Conservation (phyloP, 1,140 invertebrate species). For the Drosophila lowei region DNA sequence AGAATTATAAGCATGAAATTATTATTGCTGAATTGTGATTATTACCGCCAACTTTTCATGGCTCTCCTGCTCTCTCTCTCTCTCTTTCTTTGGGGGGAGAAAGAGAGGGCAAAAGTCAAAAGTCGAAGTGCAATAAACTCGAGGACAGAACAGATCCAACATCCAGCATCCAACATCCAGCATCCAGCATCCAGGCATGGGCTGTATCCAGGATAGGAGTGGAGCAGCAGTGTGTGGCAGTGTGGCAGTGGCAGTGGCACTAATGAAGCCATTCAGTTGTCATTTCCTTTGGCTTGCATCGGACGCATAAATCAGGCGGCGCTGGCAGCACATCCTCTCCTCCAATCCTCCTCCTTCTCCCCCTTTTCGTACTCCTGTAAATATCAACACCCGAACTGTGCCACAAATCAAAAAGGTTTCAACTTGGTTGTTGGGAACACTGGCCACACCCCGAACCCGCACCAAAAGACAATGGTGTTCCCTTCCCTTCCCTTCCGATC, state of each 20-base stretch:
- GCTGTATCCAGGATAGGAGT: background rate
- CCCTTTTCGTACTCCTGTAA: slow-evolving; percentile 48
- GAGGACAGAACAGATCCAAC: too few species aligned
- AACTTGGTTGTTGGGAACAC: background rate
- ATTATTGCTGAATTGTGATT: slow-evolving; percentile 53
- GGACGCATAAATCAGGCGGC: slow-evolving; percentile 66
- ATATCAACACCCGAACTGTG: slow-evolving; percentile 40
- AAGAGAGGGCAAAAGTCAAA: slow-evolving; percentile 54
- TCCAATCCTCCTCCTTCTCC: slow-evolving; percentile 1
- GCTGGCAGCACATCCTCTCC: slow-evolving; percentile 35
- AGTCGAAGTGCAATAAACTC: slow-evolving; percentile 80
- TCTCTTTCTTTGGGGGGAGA: too few species aligned
- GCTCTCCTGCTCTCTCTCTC: background rate
- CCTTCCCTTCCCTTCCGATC: too few species aligned
- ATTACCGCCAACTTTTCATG: slow-evolving; percentile 53
- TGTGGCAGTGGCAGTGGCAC: slow-evolving; percentile 28
- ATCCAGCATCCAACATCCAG: background rate
- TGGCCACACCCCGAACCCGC: slow-evolving; percentile 48
- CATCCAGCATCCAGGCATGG: background rate
- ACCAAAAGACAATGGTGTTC: slow-evolving; percentile 55
- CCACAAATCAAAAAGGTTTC: slow-evolving; percentile 69
- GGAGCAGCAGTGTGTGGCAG: slow-evolving; percentile 9
- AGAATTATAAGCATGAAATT: slow-evolving; percentile 45
- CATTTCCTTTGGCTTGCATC: slow-evolving; percentile 55
- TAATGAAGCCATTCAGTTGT: slow-evolving; percentile 80